phyloP scores from a whole-genome alignment of 2,797 vertebrate genomes.

The Phrynocephalus vlangalii region DNA sequence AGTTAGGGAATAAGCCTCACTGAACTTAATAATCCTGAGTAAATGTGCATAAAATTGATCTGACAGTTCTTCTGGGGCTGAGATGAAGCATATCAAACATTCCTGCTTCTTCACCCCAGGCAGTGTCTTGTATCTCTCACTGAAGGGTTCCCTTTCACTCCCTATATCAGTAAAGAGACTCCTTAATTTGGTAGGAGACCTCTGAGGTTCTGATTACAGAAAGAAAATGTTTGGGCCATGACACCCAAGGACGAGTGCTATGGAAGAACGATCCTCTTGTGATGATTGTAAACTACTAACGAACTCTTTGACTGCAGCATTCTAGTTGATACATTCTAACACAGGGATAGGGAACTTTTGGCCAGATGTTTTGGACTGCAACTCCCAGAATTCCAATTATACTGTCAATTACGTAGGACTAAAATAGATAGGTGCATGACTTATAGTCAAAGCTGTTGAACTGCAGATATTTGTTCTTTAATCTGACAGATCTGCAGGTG shows the following conservation, averaged over 20 bases:
- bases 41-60: constrained; percentile 3
- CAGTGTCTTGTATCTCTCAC: not conserved
- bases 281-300: not conserved
- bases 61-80: too few species aligned
- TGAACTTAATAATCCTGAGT: not conserved
- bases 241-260: not conserved
- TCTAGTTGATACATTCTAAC: not conserved
- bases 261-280: not conserved
- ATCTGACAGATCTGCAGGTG: constrained; percentile 48
- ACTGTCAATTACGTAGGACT: not conserved
- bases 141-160: not conserved
- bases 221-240: not conserved
- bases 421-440: constrained; percentile 22
- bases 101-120: not conserved
- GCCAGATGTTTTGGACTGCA: too few species aligned
- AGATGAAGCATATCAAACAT: not conserved
- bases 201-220: not conserved
- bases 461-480: constrained; percentile 27
- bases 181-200: not conserved
- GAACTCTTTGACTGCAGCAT: not conserved
- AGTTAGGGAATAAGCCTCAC: not conserved
- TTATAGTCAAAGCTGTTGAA: constrained; percentile 17
- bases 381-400: too few species aligned
- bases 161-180: not conserved
- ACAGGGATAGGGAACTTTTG: constrained; percentile 24